Evolutionary conservation across 2,113 vertebrate species (phyloP).

Genomic region (Noturus placidus): DNA sequence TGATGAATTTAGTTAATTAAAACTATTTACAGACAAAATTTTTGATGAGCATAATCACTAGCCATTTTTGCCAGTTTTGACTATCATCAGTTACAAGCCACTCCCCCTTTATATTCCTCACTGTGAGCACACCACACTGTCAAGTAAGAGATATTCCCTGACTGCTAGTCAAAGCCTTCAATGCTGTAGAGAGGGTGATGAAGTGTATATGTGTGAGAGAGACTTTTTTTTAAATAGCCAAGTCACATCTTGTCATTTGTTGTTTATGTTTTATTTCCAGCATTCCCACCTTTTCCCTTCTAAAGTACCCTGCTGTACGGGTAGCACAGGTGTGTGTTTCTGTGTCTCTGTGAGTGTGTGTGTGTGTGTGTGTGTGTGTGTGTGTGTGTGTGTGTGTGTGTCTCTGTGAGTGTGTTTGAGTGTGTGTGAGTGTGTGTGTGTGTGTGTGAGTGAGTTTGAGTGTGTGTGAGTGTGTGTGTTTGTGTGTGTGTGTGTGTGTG

Average conservation of each 20-base stretch:
- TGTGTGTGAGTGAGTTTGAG: conserved; percentile 15
- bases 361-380: conserved; percentile 23
- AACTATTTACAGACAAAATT: background rate
- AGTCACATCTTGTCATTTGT: conserved; percentile 30
- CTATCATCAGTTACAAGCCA: no score
- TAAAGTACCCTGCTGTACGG: background rate
- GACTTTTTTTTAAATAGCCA: background rate
- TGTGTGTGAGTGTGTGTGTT: no score
- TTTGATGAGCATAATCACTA: background rate
- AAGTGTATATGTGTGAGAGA: background rate
- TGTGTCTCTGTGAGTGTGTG: no score
- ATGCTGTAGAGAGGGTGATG: background rate
- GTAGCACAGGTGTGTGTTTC: conserved; percentile 31
- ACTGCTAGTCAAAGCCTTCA: background rate
- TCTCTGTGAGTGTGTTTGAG: conserved; percentile 21
- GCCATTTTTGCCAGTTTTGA: background rate
- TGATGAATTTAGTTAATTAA: no score
- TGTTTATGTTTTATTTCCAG: background rate
- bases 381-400: conserved; percentile 17
- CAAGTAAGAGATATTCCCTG: background rate
- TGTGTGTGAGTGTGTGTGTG: conserved; percentile 5
- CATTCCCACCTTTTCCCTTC: background rate
- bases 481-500: conserved; percentile 18
- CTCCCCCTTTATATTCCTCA: no score
- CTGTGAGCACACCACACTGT: background rate